phyloP scores from a whole-genome alignment of 2,113 vertebrate genomes.

The human (Homo sapiens) region DNA sequence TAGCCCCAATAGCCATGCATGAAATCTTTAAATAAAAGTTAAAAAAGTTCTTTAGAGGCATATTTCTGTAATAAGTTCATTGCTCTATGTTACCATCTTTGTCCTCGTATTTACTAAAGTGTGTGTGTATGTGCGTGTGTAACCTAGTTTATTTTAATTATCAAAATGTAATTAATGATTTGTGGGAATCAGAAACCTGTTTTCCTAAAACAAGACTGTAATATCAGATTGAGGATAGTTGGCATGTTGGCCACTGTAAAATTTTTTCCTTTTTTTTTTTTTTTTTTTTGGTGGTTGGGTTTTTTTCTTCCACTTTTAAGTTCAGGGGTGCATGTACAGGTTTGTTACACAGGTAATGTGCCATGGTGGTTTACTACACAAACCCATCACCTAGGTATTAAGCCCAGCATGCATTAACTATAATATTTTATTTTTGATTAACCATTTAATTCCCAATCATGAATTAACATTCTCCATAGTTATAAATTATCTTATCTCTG shows the following conservation, averaged over 20 bases:
- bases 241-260: background rate
- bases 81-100: slow-evolving; percentile 20
- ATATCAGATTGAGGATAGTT: slow-evolving; percentile 27
- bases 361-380: too few species aligned
- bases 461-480: background rate
- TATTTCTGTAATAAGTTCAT: slow-evolving; percentile 35
- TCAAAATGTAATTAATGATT: slow-evolving; percentile 3
- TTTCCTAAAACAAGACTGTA: background rate
- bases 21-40: slow-evolving; percentile 17
- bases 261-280: background rate
- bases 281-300: too few species aligned
- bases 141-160: slow-evolving; percentile 11
- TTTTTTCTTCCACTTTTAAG: too few species aligned
- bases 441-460: background rate
- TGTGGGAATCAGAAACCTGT: background rate
- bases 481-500: background rate
- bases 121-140: background rate
- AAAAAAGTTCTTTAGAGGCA: background rate
- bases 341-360: too few species aligned
- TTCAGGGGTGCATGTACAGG: too few species aligned
- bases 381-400: too few species aligned
- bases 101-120: background rate
- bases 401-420: too few species aligned
- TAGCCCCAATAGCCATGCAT: background rate
- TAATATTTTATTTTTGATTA: slow-evolving; percentile 4